Evolutionary conservation across 2,797 vertebrate genomes (phyloP).

Genomic region (Philypnodon macrostomus): DNA sequence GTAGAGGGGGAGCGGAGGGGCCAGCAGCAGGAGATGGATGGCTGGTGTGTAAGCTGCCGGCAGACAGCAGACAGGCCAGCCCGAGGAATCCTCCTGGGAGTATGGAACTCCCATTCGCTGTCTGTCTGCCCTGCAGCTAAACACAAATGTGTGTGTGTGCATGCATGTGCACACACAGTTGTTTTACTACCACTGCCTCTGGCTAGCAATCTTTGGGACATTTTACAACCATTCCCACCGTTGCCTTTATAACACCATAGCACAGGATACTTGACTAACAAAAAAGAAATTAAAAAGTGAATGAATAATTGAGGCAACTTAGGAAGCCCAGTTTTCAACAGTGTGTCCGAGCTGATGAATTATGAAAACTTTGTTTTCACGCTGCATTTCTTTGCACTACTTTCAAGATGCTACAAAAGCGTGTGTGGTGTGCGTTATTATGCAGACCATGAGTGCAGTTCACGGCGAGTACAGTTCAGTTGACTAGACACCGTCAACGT

Average conservation of each 20-base stretch:
- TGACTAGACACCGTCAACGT: conserved; percentile 74
- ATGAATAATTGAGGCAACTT: conserved; percentile 70
- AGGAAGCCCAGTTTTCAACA: conserved; percentile 57
- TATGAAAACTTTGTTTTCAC: conserved; percentile 77
- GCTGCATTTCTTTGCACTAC: conserved; percentile 73
- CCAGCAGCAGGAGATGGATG: conserved; percentile 75
- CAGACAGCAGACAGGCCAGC: conserved; percentile 75
- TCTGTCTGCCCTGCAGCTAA: conserved; percentile 75
- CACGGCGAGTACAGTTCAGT: conserved; percentile 69
- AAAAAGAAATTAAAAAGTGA: conserved; percentile 68
- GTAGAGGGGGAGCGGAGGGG: conserved; percentile 46
- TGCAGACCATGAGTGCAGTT: conserved; percentile 70
- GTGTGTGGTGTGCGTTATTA: conserved; percentile 51
- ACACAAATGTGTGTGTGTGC: conserved; percentile 58
- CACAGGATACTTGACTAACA: conserved; percentile 56
- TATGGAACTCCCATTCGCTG: conserved; percentile 77
- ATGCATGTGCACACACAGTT: conserved; percentile 39
- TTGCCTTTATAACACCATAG: conserved; percentile 51
- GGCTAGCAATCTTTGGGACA: conserved; percentile 73
- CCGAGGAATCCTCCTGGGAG: conserved; percentile 74
- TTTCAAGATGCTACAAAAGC: conserved; percentile 69
- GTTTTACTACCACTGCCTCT: conserved; percentile 72
- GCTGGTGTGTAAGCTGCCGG: conserved; percentile 76
- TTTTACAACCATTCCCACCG: conserved; percentile 69
- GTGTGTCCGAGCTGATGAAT: conserved; percentile 70